Evolutionary conservation across 2,888 invertebrate genomes (phyloP).

Genomic region (Andrena trimmerana): DNA sequence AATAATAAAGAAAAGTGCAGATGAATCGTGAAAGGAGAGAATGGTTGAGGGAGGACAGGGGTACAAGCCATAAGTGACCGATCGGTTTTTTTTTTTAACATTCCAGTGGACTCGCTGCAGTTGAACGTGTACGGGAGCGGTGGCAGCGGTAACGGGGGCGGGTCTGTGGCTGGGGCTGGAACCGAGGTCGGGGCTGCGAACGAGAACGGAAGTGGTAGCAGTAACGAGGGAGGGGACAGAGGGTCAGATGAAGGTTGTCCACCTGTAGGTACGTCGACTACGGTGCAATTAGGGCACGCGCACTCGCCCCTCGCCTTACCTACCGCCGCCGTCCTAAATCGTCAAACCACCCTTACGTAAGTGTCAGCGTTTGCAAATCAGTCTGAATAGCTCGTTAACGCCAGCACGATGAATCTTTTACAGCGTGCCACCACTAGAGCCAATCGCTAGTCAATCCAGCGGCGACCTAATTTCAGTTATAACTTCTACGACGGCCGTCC

Average conservation of each 20-base stretch:
- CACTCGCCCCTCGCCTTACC: slow-evolving; percentile 86
- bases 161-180: slow-evolving; percentile 15
- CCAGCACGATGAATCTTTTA: background rate
- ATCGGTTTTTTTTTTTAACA: slow-evolving; percentile 37
- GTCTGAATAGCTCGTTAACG: background rate
- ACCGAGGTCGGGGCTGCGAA: background rate
- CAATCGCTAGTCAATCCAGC: slow-evolving; percentile 85
- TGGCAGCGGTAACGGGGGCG: slow-evolving; percentile 43
- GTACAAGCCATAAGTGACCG: background rate
- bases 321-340: slow-evolving; percentile 86
- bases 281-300: slow-evolving; percentile 80
- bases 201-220: slow-evolving; percentile 25
- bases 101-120: slow-evolving; percentile 84
- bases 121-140: slow-evolving; percentile 79
- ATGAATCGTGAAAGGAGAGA: no score
- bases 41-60: background rate
- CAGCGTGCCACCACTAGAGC: slow-evolving; percentile 88
- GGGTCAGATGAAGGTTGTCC: slow-evolving; percentile 78
- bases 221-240: slow-evolving; percentile 69
- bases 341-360: slow-evolving; percentile 86
- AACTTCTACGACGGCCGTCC: slow-evolving; percentile 85
- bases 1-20: no score
- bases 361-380: slow-evolving; percentile 59
- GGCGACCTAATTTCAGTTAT: slow-evolving; percentile 85
- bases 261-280: slow-evolving; percentile 76